Conservation (phyloP, 2,113 vertebrate genomes). For the Megalops atlanticus region DNA sequence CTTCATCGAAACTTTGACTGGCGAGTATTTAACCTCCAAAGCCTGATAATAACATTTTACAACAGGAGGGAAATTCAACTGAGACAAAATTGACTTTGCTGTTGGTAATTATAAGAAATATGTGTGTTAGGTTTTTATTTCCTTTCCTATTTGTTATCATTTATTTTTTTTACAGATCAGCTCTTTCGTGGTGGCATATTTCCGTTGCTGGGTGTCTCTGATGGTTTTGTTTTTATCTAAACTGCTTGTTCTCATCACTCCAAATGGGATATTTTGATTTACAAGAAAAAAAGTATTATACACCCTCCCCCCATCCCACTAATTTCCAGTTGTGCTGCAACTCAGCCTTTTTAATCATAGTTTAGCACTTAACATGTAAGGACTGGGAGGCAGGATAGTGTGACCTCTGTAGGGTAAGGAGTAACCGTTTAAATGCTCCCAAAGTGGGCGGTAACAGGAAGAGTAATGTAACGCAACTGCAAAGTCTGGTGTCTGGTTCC, state of each 20-base stretch:
- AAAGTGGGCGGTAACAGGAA: not conserved
- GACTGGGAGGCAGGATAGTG: slow-evolving; percentile 17
- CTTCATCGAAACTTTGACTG: slow-evolving; percentile 13
- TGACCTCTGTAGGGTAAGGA: slow-evolving; percentile 21
- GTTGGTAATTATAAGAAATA: slow-evolving; percentile 59
- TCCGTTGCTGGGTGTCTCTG: slow-evolving; percentile 55
- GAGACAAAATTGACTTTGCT: slow-evolving; percentile 45
- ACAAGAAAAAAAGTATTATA: slow-evolving; percentile 46
- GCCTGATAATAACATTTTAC: not conserved
- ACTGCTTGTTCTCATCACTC: slow-evolving; percentile 69
- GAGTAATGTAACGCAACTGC: not conserved
- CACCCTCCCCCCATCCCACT: not conserved
- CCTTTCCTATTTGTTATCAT: slow-evolving; percentile 56
- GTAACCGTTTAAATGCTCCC: slow-evolving; percentile 19
- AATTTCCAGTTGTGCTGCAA: not conserved
- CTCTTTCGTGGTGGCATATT: slow-evolving; percentile 61
- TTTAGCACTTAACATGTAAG: slow-evolving; percentile 37
- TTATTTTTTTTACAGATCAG: slow-evolving; percentile 65
- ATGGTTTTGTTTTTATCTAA: slow-evolving; percentile 51
- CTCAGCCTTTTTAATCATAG: slow-evolving; percentile 7
- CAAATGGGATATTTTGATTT: slow-evolving; percentile 59
- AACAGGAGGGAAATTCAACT: slow-evolving; percentile 48
- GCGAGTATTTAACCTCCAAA: not conserved
- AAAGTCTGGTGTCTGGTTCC: not conserved
- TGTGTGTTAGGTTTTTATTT: slow-evolving; percentile 71